A percentile compares a stretch with the other conserved stretches of the same genome.
phyloP scores from a whole-genome alignment of 1,140 invertebrate species.

The Heliconius eleuchia region DNA sequence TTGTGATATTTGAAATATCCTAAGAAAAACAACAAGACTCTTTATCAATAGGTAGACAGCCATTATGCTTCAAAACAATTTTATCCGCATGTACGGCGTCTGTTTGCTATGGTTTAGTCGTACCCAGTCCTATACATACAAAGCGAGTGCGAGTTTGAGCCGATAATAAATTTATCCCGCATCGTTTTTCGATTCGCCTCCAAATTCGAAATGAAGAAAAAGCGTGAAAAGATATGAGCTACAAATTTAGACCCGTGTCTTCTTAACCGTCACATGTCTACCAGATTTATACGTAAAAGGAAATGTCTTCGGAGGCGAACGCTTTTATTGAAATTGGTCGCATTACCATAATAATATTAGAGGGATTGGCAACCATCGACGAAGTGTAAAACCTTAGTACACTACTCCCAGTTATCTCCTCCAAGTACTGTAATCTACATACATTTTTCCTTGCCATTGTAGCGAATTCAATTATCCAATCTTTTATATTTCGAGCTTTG shows the following conservation, averaged over 20 bases:
- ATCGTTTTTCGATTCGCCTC: conserved; percentile 40
- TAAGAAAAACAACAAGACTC: background rate
- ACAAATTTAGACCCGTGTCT: conserved; percentile 69
- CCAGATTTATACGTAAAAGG: conserved; percentile 72
- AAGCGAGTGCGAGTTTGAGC: background rate
- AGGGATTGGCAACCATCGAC: conserved; percentile 73
- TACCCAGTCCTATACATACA: conserved; percentile 6
- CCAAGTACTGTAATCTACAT: conserved; percentile 70
- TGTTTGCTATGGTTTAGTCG: conserved; percentile 6
- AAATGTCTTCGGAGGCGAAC: conserved; percentile 65
- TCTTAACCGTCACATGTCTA: conserved; percentile 64
- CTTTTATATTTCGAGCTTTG: conserved; percentile 67
- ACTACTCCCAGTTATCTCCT: conserved; percentile 62
- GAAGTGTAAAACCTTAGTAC: conserved; percentile 73
- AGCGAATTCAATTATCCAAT: conserved; percentile 71
- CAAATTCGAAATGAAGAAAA: conserved; percentile 50
- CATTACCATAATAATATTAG: conserved; percentile 79
- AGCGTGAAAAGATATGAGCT: conserved; percentile 65
- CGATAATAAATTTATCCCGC: conserved; percentile 30
- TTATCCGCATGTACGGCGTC: background rate
- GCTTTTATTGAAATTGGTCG: conserved; percentile 77
- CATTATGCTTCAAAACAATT: background rate
- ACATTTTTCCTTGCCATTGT: conserved; percentile 63
- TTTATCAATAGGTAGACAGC: background rate
- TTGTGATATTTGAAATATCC: background rate